These are phyloP conservation scores for Manis pentadactyla DNA, from an alignment of 2,797 vertebrate species.

Conservation along the genomic window DNA sequence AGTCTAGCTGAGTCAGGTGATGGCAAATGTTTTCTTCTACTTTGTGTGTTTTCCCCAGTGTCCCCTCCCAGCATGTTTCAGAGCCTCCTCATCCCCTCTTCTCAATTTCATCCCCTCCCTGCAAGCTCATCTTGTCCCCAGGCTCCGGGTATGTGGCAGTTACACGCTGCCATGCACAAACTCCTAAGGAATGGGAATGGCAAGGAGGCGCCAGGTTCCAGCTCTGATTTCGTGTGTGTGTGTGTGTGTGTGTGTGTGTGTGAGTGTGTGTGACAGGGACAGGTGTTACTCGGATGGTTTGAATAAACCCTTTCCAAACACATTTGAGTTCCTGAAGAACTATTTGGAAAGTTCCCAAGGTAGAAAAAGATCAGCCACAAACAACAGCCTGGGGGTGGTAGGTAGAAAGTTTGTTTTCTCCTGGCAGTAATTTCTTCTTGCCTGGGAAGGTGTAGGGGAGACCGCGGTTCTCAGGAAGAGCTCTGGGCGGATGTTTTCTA, in stretches of 20 bases:
- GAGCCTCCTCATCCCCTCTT: neutral
- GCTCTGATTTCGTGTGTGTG: neutral
- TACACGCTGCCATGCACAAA: neutral
- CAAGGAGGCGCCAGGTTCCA: neutral
- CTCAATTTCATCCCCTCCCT: neutral
- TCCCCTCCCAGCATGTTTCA: neutral
- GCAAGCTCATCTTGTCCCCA: neutral
- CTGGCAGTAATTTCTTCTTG: slow-evolving; percentile 47
- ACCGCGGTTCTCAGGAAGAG: neutral
- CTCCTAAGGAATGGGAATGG: neutral
- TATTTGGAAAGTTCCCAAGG: slow-evolving; percentile 56
- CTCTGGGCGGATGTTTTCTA: neutral
- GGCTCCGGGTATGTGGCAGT: neutral
- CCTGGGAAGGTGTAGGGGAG: neutral
- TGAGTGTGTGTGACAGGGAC: too few species aligned
- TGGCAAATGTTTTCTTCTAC: neutral
- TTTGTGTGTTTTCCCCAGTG: neutral
- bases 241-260: neutral
- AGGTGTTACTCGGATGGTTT: neutral
- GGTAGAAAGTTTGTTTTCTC: slow-evolving; percentile 39
- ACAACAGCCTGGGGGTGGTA: neutral
- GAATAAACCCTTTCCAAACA: neutral
- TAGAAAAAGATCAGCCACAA: slow-evolving; percentile 13
- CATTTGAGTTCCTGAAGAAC: neutral
- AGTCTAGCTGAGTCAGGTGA: neutral